Evolutionary conservation across 2,797 vertebrate species (phyloP), one percentile per base, ranked within the genome.

Genomic region (Ptychadena robeensis): DNA sequence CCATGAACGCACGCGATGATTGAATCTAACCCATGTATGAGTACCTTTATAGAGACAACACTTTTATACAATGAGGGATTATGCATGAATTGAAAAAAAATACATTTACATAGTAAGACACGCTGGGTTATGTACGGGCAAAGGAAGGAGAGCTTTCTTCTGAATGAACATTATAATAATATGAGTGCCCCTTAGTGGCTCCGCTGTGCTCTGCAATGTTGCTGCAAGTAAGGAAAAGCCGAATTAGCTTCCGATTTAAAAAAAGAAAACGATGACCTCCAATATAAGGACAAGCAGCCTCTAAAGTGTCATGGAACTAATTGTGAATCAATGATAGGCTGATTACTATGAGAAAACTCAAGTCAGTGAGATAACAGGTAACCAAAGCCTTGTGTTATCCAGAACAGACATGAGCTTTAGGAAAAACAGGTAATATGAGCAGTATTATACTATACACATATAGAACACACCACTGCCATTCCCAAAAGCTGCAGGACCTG

Each of bases 151-250:
- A 37, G 15, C 35, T 34, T 67, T 32, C 30, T 75, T 15, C 28
- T 48, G 28, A 67, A 59, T 59, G 22, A 67, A 31, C 31, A 74
- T 79, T 74, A 40, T 61, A 76, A 85, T 73, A 85, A 70, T 80
- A 44, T 53, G 83, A 85, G 78, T 85, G 83, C 83, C 65, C 79
- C 73, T 73, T 71, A 85, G 83, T 85, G 83, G 66, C 44, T 25
- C 66, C 22, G 48, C 30, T 70, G 25, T 75, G 78, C 44, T 37
- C 40, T 81, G 59, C 78, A 80, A 64, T 40, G 48, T 32, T 66
- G 69, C 30, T 28, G 15, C 32, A 12, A 53, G 30, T 48, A 35
- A 35, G 11, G 31, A 11, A 76, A 75, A 68, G n/a, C 22, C 27
- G 27, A 75, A 69, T 34, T 27, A 77, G 31, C 63, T n/a, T 53